These are phyloP conservation scores for Pseudomugil tenellus DNA, from an alignment of 2,797 vertebrate species.

Conservation along the genomic window DNA sequence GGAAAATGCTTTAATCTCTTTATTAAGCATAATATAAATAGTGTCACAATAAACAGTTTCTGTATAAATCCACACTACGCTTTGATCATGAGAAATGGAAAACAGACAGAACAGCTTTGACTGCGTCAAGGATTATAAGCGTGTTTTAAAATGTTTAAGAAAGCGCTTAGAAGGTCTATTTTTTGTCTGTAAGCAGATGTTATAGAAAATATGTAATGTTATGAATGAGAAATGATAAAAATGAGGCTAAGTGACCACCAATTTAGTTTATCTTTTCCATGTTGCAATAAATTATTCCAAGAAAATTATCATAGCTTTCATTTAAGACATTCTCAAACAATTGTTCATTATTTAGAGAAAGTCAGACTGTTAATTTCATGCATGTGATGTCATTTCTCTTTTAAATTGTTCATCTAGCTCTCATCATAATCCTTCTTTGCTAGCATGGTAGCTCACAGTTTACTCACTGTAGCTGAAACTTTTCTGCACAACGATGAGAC, in stretches of 20 bases:
- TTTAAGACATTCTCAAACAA: background rate
- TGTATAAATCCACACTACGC: slow-evolving; percentile 39
- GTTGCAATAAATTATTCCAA: no score
- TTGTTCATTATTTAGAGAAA: background rate
- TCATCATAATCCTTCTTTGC: slow-evolving; percentile 15
- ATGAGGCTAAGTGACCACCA: background rate
- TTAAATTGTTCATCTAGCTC: slow-evolving; percentile 14
- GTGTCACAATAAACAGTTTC: slow-evolving; percentile 43
- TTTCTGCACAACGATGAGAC: slow-evolving; percentile 14
- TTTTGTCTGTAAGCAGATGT: slow-evolving; percentile 6
- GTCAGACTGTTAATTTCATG: background rate
- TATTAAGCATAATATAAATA: slow-evolving; percentile 52
- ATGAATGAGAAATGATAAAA: background rate
- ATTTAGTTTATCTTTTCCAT: background rate
- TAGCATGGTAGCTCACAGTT: slow-evolving; percentile 30
- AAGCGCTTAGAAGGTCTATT: slow-evolving; percentile 20
- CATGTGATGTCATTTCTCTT: background rate
- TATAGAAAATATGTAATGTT: slow-evolving; percentile 6
- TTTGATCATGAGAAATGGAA: slow-evolving; percentile 64
- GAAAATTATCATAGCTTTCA: background rate
- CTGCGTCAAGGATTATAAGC: slow-evolving; percentile 49
- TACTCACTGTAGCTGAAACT: background rate
- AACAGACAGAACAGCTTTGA: slow-evolving; percentile 32
- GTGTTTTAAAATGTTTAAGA: slow-evolving; percentile 25
- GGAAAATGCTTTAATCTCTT: slow-evolving; percentile 46